These are phyloP conservation scores for Rhamphomyia laevipes DNA, from an alignment of 2,888 invertebrate genomes.

Conservation along the genomic window DNA sequence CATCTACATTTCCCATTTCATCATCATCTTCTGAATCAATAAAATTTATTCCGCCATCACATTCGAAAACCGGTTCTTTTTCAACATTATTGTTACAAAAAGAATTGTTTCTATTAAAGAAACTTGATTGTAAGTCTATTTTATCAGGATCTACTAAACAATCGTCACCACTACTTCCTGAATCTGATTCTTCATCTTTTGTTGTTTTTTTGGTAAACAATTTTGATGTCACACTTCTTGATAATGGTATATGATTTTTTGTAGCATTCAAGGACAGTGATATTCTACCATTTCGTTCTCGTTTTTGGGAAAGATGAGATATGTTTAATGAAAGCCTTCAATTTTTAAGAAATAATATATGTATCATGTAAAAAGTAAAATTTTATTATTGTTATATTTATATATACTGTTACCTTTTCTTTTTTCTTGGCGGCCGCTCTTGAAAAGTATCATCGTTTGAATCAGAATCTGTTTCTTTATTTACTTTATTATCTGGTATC, in stretches of 20 bases:
- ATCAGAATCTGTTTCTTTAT: not conserved
- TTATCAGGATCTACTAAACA: conserved; percentile 43
- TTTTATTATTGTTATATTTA: not conserved
- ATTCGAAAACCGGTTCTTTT: conserved; percentile 29
- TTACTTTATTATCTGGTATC: not conserved
- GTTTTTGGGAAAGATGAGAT: no score
- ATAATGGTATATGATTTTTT: conserved; percentile 31
- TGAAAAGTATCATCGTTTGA: not conserved
- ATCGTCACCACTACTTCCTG: conserved; percentile 41
- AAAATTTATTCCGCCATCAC: conserved; percentile 30
- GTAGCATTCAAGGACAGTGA: not conserved
- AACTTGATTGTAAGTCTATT: conserved; percentile 43
- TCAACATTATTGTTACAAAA: conserved; percentile 18
- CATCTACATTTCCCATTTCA: conserved; percentile 15
- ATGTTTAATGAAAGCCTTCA: no score
- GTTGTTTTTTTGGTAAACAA: not conserved
- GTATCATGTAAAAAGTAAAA: not conserved
- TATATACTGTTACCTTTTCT: not conserved
- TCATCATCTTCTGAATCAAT: conserved; percentile 30
- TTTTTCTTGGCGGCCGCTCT: not conserved
- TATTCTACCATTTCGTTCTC: no score
- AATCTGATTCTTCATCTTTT: conserved; percentile 11
- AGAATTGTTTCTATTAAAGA: conserved; percentile 34
- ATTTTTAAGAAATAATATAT: no score
- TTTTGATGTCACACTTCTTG: conserved; percentile 19